Conservation (phyloP, 2,797 vertebrate species). For the Pipistrellus kuhlii region DNA sequence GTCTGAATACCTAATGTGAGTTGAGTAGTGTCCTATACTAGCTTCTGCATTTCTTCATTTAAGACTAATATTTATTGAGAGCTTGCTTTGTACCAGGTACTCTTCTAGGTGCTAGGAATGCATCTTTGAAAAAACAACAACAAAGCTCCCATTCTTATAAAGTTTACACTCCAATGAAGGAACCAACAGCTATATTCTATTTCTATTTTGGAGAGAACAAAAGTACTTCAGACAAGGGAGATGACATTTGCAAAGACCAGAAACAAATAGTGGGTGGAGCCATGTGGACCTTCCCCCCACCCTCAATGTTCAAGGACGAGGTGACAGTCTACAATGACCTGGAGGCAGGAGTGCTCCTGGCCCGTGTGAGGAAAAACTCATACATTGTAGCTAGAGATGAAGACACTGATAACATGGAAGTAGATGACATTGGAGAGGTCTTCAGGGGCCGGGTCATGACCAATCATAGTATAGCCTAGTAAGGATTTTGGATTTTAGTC, state of each 20-base stretch:
- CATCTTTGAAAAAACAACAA: background rate
- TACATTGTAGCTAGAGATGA: background rate
- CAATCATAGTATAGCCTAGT: too few relatives aligned
- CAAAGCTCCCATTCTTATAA: background rate
- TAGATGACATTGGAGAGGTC: background rate
- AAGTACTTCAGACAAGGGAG: background rate
- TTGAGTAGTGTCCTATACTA: background rate
- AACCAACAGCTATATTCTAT: background rate
- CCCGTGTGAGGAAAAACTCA: background rate
- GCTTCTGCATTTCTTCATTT: background rate
- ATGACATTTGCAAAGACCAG: background rate
- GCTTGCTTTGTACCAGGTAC: background rate
- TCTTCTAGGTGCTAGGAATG: background rate
- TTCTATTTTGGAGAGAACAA: background rate
- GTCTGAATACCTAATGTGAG: background rate
- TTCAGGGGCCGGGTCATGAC: background rate
- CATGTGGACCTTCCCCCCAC: too few relatives aligned
- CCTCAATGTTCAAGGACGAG: rapidly evolving
- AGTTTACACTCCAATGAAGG: background rate
- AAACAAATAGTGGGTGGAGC: background rate
- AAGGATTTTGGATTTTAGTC: constrained; percentile 13
- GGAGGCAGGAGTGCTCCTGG: background rate
- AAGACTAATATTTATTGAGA: background rate
- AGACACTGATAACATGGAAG: background rate
- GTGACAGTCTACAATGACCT: background rate